phyloP scores from a whole-genome alignment of 2,113 vertebrate genomes.

The Syngnathus scovelli region DNA sequence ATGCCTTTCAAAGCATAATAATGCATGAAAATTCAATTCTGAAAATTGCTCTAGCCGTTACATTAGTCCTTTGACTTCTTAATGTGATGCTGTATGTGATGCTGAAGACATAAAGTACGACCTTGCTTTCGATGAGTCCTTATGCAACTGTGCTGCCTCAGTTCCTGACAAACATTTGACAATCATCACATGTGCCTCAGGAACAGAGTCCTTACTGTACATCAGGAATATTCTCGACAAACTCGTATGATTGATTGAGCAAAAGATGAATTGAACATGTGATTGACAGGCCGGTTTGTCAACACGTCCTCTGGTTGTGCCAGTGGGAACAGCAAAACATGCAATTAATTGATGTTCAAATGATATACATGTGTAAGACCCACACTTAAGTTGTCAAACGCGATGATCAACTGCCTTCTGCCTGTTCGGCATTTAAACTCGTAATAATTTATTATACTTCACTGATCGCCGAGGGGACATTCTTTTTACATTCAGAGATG shows the following conservation, averaged over 20 bases:
- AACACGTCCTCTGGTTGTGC: conserved; percentile 2
- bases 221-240: conserved; percentile 10
- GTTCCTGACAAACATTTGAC: conserved; percentile 23
- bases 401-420: background rate
- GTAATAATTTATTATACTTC: background rate
- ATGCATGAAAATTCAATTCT: background rate
- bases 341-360: background rate
- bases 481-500: conserved; percentile 2
- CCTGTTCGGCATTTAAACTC: background rate
- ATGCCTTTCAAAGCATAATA: background rate
- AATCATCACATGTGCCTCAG: conserved; percentile 1
- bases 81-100: conserved; percentile 9
- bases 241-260: conserved; percentile 8
- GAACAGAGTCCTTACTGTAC: conserved; percentile 19
- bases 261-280: background rate
- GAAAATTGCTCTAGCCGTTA: background rate
- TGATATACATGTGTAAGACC: background rate
- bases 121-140: conserved; percentile 7
- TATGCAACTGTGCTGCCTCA: conserved; percentile 9
- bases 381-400: background rate
- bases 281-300: conserved; percentile 9
- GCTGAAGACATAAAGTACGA: conserved; percentile 17
- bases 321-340: background rate
- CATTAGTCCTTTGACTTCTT: conserved; percentile 1
- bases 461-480: background rate